These are phyloP conservation scores for Thecocarcelia acutangulata DNA, from an alignment of 2,888 invertebrate species.

Conservation along the genomic window DNA sequence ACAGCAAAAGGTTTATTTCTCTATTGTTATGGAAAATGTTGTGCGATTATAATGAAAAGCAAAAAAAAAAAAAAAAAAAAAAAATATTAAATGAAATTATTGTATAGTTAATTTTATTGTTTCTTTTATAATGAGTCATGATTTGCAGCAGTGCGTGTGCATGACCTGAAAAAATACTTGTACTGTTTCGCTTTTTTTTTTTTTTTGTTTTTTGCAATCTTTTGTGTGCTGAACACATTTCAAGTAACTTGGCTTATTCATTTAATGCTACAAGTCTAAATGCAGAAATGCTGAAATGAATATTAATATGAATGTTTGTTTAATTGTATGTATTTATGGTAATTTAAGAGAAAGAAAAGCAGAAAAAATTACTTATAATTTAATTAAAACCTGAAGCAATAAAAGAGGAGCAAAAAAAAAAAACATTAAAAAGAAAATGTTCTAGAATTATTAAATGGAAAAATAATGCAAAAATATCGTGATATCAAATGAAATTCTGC, in stretches of 20 bases:
- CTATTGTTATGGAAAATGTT: constrained; percentile 42
- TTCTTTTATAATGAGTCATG: constrained; percentile 52
- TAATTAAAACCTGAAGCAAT: constrained; percentile 35
- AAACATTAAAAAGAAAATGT: constrained; percentile 2
- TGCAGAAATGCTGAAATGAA: constrained; percentile 11
- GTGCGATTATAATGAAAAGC: constrained; percentile 22
- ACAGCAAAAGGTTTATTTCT: constrained; percentile 38
- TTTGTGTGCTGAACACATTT: constrained; percentile 34
- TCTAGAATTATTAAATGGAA: constrained; percentile 32
- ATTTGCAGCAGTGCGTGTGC: constrained; percentile 60
- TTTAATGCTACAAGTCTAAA: constrained; percentile 2
- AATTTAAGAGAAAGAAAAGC: constrained; percentile 40
- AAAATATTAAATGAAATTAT: constrained; percentile 40
- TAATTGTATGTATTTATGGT: constrained; percentile 24
- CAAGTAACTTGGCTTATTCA: constrained; percentile 23
- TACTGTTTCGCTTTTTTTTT: constrained; percentile 17
- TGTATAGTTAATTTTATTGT: constrained; percentile 39
- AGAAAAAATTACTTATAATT: constrained; percentile 47
- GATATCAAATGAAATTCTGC: constrained; percentile 37
- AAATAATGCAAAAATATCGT: constrained; percentile 34
- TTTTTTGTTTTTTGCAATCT: constrained; percentile 34
- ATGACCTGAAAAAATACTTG: constrained; percentile 58
- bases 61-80: background rate
- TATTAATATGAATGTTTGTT: background rate
- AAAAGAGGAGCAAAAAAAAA: background rate